Evolutionary conservation across 2,797 vertebrate species (phyloP), one percentile per base, ranked within the genome.

Genomic region (Acanthurus leucopareius): DNA sequence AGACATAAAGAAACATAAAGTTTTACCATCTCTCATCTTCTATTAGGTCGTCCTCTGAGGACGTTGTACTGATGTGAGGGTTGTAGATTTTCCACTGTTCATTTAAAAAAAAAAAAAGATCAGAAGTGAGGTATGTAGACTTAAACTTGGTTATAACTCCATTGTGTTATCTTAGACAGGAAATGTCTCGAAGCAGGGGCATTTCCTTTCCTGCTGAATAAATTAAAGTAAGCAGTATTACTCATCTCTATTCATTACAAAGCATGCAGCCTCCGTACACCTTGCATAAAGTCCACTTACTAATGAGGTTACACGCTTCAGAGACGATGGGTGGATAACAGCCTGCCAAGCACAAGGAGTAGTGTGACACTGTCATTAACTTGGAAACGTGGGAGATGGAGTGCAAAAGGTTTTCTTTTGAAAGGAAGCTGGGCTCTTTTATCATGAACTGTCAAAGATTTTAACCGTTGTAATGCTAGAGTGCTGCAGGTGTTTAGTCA

Each of bases 281-380:
- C 74, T 86, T 86, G 68, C 74, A 77, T 80, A 74, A 32, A 84
- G 83, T 86, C 77, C 75, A 80, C 86, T 84, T 67, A 69, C 79
- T 91, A 91, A 93, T 89, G 85, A 89, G 87, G 80, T 85, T 84
- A 85, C 48, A 44, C 5, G 49, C 79, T 82, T 82, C 79, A 69
- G 62, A 79, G 80, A 59, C 61, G 80, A 86, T 71, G 83, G 81
- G 79, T 79, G 80, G 81, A 81, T 87, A 82, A 83, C 84, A 83
- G 71, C 63, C 76, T 86, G 83, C 78, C 80, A 80, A 86, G 69
- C 20, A 3, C 73, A 66, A 63, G 62, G 64, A 85, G 72, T 35
- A 77, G 61, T 49, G 16, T 72, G 76, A 82, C 85, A 84, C 86
- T 63, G 82, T 88, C 86, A 84, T 88, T 90, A 87, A 88, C 75